phyloP scores from a whole-genome alignment of 1,140 invertebrate genomes.

The Anoplophora glabripennis region DNA sequence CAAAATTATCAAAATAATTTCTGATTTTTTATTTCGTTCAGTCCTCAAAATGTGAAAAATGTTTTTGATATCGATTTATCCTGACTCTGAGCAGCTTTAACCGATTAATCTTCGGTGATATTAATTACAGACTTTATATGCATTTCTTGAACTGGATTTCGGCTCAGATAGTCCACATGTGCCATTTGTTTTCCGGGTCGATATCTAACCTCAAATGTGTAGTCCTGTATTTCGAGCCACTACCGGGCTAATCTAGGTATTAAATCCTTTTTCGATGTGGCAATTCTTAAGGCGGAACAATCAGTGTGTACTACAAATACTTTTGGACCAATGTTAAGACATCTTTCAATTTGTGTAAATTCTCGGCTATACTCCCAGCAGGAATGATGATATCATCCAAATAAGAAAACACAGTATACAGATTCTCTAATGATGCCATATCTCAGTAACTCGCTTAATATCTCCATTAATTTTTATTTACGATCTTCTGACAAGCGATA shows the following conservation, averaged over 20 bases:
- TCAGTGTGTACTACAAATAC: too few relatives aligned
- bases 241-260: constrained; percentile 29
- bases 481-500: too few relatives aligned
- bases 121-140: neutral
- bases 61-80: neutral
- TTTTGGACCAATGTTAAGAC: too few relatives aligned
- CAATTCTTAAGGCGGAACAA: too few relatives aligned
- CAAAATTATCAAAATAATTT: constrained; percentile 1
- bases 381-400: too few relatives aligned
- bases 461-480: too few relatives aligned
- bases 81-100: constrained; percentile 3
- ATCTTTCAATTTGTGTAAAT: too few relatives aligned
- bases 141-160: constrained; percentile 21
- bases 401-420: too few relatives aligned
- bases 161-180: constrained; percentile 30
- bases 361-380: too few relatives aligned
- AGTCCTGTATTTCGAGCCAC: constrained; percentile 35
- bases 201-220: constrained; percentile 33
- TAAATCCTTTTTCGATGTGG: too few relatives aligned
- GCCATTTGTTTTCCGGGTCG: constrained; percentile 28
- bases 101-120: constrained; percentile 8
- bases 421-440: too few relatives aligned
- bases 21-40: neutral
- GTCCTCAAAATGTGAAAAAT: neutral
- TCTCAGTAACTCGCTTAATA: too few relatives aligned